Base-by-base conservation (phyloP, 2,113 vertebrate genomes). In the Ornithorhynchus anatinus region DNA sequence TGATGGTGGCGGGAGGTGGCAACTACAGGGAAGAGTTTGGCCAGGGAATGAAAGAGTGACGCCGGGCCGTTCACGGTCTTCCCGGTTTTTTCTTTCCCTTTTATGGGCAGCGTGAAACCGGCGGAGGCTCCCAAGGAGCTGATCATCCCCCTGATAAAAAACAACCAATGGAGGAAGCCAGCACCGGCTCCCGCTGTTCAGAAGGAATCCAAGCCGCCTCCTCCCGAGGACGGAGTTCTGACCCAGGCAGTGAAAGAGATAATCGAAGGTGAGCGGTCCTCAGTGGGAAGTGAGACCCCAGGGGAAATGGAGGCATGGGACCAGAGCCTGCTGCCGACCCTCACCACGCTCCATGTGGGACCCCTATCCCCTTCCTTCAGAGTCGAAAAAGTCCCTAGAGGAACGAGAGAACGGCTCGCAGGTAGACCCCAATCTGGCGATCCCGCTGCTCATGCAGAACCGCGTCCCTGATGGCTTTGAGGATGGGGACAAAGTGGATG, bases 391-490 rank as follows among this genome's bases (percentile, higher is more conserved):
- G 87, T 91, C 93, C 59, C 92, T 93, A 63, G 94, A 96, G 23
- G 59, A 88, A 73, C 94, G 92, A 93, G 77, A 94, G 63, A 94
- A 92, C 71, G 91, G 90, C 2, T 9, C 82, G 1, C 80, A 91
- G 81, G 8, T 81, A 16, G 88, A 93, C 29, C 77, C 35, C 5
- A 91, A 86, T 54, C 66, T 96, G 6, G 42, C 81, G 73, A 97
- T 97, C 58, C 95, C 96, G 2, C 80, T 97, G 82, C 84, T 97
- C 71, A 93, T 95, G 93, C 95, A 96, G 82, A 95, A 95, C 88
- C 88, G 91, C 60, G 89, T 79, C 4, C 93, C 93, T 1, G 75
- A 81, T 2, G 94, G 94, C 4, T 95, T 84, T 25, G 95, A 96
- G 80, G 94, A 95, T 19, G 89, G 90, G 51, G 93, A 96, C 39